These are phyloP conservation scores for Lophius piscatorius DNA, from an alignment of 2,113 vertebrate genomes.

Conservation along the genomic window DNA sequence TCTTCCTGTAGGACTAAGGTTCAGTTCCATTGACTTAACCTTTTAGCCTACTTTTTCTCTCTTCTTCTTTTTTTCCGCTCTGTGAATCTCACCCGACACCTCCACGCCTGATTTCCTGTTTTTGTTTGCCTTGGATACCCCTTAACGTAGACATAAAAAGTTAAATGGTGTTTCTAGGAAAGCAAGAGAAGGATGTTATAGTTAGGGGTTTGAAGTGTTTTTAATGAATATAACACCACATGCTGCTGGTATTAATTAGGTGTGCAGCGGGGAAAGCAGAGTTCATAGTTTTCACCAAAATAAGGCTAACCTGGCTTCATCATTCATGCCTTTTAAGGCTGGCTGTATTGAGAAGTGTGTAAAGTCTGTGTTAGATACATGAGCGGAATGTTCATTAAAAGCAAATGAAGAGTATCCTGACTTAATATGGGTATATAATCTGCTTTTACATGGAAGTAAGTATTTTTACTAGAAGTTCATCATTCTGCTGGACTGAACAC, in stretches of 20 bases:
- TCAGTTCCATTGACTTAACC: neutral
- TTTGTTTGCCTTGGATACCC: conserved; percentile 11
- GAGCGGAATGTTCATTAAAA: conserved; percentile 16
- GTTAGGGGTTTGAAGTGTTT: conserved; percentile 6
- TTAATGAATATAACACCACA: conserved; percentile 8
- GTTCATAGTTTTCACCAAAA: conserved; percentile 3
- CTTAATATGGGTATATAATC: conserved; percentile 3
- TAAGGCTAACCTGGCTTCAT: conserved; percentile 1
- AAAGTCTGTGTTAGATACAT: neutral
- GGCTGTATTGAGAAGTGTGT: conserved; percentile 5
- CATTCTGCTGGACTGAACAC: conserved; percentile 6
- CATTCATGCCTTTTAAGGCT: conserved; percentile 24
- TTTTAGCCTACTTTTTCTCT: neutral
- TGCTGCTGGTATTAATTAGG: neutral
- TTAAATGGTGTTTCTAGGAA: neutral
- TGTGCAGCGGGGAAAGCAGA: neutral
- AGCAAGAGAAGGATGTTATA: conserved; percentile 1
- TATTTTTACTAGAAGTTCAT: conserved; percentile 2
- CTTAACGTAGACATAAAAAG: neutral
- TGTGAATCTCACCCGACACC: neutral
- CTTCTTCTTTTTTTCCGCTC: too few relatives aligned
- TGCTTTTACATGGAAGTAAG: neutral
- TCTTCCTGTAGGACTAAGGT: neutral
- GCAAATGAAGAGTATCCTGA: conserved; percentile 31
- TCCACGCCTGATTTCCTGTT: conserved; percentile 6